Base-by-base conservation (phyloP, 2,113 vertebrate genomes). In the Menura novaehollandiae region DNA sequence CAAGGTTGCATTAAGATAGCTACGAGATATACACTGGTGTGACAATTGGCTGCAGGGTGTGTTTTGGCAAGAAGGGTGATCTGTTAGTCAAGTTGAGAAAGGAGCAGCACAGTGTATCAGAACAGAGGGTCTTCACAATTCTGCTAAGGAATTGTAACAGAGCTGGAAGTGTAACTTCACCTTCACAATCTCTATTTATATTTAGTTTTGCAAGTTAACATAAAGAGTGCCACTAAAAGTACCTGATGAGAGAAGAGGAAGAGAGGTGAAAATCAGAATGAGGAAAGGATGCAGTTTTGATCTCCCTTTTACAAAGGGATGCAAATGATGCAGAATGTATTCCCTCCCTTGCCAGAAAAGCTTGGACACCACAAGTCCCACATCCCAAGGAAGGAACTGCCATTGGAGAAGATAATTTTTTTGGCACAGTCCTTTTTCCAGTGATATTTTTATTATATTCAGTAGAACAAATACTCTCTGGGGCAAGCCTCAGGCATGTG, bases 1-100 rank as follows among this genome's bases (percentile, higher is more conserved):
- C 85, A 69, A 93, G 68, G 58, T 53, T 79, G 46, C 62, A 51
- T 27, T 74, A 49, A 85, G 62, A 82, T 20, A 78, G 64, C 62
- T 78, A 86, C 55, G 66, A 91, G 49, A 84, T 44, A 86, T 8
- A 35, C 53, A 33, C 37, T 75, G 53, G 53, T 75, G 91, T 89
- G 89, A 93, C 85, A 89, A 87, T 4, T 89, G 93, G 71, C 78
- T 89, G 81, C 82, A 83, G 91, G 89, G 84, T 62, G 76, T 91
- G 72, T 95, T 96, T 92, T 88, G 88, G 82, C 71, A 67, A 83
- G 60, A 83, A 64, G 74, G 41, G n/a, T n/a, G 63, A 85, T 85
- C 81, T 82, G 90, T 85, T 95, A 88, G 58, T 81, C 66, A 75
- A 49, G 58, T 58, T 68, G 91, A 78, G 80, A 94, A 91, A 90